phyloP scores from a whole-genome alignment of 2,113 vertebrate genomes.

The Lathamus discolor region DNA sequence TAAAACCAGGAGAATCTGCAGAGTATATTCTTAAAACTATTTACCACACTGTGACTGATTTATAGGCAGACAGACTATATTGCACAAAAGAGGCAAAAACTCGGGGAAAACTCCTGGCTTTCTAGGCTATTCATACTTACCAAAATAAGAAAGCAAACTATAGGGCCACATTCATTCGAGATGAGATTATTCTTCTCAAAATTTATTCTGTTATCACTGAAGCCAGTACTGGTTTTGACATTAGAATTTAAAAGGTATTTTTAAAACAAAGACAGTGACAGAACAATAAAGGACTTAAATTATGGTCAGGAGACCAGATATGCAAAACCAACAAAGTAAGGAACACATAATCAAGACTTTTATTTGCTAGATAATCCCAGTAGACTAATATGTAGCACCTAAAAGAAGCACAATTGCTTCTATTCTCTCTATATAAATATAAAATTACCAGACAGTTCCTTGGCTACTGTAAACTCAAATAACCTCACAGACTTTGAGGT shows the following conservation, averaged over 20 bases:
- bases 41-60: neutral
- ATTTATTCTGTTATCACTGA: slow-evolving; percentile 13
- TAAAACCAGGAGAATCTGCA: neutral
- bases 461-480: slow-evolving; percentile 43
- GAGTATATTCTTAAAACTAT: neutral
- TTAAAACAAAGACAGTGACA: slow-evolving; percentile 10
- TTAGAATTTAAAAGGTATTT: slow-evolving; percentile 11
- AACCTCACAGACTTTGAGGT: neutral
- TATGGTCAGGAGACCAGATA: slow-evolving; percentile 8
- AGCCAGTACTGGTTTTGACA: neutral
- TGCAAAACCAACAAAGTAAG: neutral
- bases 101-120: neutral
- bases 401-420: neutral
- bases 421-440: neutral
- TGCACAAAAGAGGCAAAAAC: neutral
- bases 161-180: neutral
- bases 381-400: neutral
- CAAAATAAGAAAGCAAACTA: neutral
- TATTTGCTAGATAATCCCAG: neutral
- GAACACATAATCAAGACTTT: neutral
- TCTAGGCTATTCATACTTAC: neutral
- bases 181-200: neutral
- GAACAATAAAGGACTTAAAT: slow-evolving; percentile 14
- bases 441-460: slow-evolving; percentile 48
- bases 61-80: neutral